Conservation (phyloP, 2,888 invertebrate species). For the Pheosia gnoma region DNA sequence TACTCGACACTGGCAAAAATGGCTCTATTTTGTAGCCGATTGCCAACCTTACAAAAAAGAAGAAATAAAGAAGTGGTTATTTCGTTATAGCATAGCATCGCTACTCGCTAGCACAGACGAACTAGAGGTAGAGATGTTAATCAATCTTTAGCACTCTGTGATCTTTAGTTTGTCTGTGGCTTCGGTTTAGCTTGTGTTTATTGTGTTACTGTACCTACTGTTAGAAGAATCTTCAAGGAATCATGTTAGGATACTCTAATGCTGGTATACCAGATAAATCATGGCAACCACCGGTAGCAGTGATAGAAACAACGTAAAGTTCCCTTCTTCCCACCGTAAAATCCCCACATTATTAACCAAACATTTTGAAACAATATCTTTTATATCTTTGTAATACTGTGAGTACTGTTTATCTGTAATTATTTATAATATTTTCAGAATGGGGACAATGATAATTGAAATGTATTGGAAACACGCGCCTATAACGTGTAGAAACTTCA, state of each 20-base stretch:
- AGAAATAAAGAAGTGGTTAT: no score
- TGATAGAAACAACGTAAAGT: slow-evolving; percentile 91
- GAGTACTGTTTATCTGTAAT: background rate
- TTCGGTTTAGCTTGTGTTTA: no score
- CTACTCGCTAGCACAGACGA: no score
- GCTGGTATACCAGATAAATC: slow-evolving; percentile 93
- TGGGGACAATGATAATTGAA: slow-evolving; percentile 96
- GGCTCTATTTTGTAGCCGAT: no score
- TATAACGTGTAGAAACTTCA: slow-evolving; percentile 98
- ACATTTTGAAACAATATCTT: background rate
- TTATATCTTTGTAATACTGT: background rate
- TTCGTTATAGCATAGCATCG: no score
- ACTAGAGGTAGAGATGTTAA: no score
- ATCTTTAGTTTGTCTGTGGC: no score
- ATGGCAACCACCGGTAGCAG: slow-evolving; percentile 94
- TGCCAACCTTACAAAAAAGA: no score
- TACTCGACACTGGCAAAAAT: no score
- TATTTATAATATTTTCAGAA: slow-evolving; percentile 81
- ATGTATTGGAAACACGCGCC: slow-evolving; percentile 99
- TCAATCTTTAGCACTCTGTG: no score
- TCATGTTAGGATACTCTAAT: slow-evolving; percentile 80
- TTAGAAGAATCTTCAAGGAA: background rate
- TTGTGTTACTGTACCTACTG: background rate
- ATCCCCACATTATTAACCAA: background rate
- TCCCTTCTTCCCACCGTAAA: no score